Conservation (phyloP, 2,888 invertebrate genomes). For the Drosophila emarginata region DNA sequence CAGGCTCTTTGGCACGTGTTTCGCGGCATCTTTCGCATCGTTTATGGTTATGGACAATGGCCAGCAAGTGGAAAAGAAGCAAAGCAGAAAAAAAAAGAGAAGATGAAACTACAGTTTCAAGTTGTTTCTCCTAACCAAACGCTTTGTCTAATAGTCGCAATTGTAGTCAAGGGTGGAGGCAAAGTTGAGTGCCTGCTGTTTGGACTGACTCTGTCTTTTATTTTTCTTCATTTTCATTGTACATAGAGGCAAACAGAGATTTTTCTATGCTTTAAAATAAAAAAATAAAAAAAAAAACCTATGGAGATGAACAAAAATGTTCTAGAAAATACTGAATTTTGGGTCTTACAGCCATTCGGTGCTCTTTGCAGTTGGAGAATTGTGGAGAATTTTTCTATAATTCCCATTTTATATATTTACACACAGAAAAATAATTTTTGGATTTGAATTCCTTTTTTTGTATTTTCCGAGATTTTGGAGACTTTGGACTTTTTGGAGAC, state of each 20-base stretch:
- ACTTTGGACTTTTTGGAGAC: no score
- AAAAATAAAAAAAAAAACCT: no score
- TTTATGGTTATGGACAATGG: constrained; percentile 48
- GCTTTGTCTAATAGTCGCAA: constrained; percentile 59
- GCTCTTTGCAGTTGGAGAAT: neutral
- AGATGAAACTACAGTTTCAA: constrained; percentile 14
- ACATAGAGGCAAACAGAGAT: constrained; percentile 7
- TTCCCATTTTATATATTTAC: no score
- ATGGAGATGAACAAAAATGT: no score
- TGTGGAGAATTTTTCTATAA: neutral
- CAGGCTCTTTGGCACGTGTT: constrained; percentile 49
- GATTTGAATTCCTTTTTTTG: no score
- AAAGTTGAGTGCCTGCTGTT: constrained; percentile 10
- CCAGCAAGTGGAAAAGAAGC: constrained; percentile 23
- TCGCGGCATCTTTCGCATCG: constrained; percentile 56
- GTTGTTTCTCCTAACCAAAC: constrained; percentile 20
- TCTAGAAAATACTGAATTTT: no score
- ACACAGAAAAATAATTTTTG: no score
- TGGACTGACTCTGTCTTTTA: neutral
- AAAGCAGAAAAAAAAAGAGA: neutral
- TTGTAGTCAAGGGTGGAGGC: constrained; percentile 56
- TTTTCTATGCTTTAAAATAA: no score
- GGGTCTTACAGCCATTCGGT: no score
- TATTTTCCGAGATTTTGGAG: no score
- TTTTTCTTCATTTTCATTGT: constrained; percentile 4